Conservation (phyloP, 2,113 vertebrate genomes). For the Tamias sibiricus region DNA sequence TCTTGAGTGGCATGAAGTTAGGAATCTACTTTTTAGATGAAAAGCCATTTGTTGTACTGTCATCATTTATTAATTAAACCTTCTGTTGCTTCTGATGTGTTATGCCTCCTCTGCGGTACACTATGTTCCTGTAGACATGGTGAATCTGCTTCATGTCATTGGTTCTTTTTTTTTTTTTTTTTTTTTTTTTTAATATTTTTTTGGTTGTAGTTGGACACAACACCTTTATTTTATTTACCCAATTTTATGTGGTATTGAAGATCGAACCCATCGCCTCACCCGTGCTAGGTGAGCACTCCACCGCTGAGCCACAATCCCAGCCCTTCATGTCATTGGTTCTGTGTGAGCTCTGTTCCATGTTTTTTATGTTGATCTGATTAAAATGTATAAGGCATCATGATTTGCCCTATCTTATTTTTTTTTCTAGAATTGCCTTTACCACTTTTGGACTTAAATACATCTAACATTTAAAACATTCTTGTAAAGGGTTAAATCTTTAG, state of each 20-base stretch:
- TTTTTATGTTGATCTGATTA: not conserved
- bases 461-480: not conserved
- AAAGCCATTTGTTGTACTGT: conserved; percentile 8
- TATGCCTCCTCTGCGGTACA: not conserved
- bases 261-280: no score
- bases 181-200: no score
- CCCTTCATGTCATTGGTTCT: not conserved
- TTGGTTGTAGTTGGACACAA: no score
- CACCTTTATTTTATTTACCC: no score
- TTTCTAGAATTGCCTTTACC: not conserved
- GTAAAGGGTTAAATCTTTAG: not conserved
- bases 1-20: not conserved
- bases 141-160: no score
- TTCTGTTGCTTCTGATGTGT: not conserved
- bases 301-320: no score
- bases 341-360: not conserved
- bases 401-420: not conserved
- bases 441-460: conserved; percentile 9
- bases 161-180: no score
- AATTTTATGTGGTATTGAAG: no score
- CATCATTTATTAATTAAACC: not conserved
- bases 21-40: conserved; percentile 31
- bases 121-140: not conserved
- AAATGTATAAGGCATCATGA: not conserved
- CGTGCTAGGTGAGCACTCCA: no score